Base-by-base conservation (phyloP, 1,140 invertebrate species). In the Cecropterus lyciades region DNA sequence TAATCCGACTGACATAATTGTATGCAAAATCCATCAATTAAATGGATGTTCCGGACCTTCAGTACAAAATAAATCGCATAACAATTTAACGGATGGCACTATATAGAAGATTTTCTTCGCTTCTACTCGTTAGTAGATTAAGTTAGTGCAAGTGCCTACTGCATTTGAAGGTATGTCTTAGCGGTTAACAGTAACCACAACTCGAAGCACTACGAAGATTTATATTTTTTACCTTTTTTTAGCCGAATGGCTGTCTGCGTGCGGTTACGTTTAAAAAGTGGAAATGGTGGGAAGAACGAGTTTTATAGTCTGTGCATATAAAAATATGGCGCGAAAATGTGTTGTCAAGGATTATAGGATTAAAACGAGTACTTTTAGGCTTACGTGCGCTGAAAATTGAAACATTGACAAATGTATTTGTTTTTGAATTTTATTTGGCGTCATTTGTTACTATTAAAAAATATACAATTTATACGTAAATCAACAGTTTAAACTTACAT, bases 141-240 rank as follows among this genome's bases (percentile, higher is more conserved):
- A 14, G 27, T 8, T 52, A 15, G 14, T 10, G 11, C 52, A 13
- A 42, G 3, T 8, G 10, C 52, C 37, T 55, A 17, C 13, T 20
- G 52, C 52, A 55, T 42, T 55, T 42, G 37, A 40, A 55, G 15
- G 14, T 17, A 55, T 13, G 52, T 55, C 52, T 33, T 42, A n/a
- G 30, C 33, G 30, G 51, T 53, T 37, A 37, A 37, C 37, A 15
- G 37, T 42, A 55, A 55, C 52, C 52, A 42, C 52, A 55, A 42
- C 13, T 13, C 16, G 52, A 55, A 55, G 52, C 52, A 42, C 52
- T 55, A 55, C 52, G 42, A 55, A 42, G 37, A 55, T 42, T 55
- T 37, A 16, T 42, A 14, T 42, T 55, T 55, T 55, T 55, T 42
- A 8, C 48, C 16, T 51, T 55, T 55, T 55, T 37, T 55, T 55